Evolutionary conservation across 2,888 invertebrate genomes (phyloP), one percentile per base, ranked within the genome.

Genomic region (Acanthosepion lycidas): DNA sequence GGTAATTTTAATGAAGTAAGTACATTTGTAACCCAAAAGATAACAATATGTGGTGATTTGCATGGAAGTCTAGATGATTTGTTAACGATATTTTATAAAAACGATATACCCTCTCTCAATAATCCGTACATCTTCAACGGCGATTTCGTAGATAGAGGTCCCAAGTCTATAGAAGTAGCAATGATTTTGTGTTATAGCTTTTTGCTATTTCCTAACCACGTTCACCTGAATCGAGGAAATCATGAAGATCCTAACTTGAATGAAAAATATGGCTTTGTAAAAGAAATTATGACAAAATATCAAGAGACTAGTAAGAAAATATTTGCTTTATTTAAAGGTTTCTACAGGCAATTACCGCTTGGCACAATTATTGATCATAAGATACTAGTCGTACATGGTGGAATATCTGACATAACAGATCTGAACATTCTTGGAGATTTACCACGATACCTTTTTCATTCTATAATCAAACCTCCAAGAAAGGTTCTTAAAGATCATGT

Each of bases 91-190:
- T 98, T 99, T 96, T 99, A 99, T 97, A 99, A 99, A 99, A 99
- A 99, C 97, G 99, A 99, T 94, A 98, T 99, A 96, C 99, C 99
- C 42, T 98, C 99, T 20, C 98, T 98, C n/a, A 98, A 99, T 97
- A 99, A 99, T 98, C 99, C 99, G 49, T 98, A 99, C 98, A 98
- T 99, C 96, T 99, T 99, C 98, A 99, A 99, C 97, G 99, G 99
- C 0, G 99, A 99, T 97, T 99, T 99, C 97, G 99, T 99, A 95
- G 99, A 99, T 97, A 98, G 99, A 95, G 99, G 99, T 93, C 98
- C 98, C 97, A 98, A 99, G 97, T 98, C 99, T 0, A 98, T 99
- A 94, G 99, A 99, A 97, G 99, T 99, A 64, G 98, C 99, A 94
- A 98, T 99, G 18, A 97, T 99, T 92, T 98, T 99, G 92, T 98